Conservation (phyloP, 2,113 vertebrate genomes). For the Sinocyclocheilus rhinocerous region DNA sequence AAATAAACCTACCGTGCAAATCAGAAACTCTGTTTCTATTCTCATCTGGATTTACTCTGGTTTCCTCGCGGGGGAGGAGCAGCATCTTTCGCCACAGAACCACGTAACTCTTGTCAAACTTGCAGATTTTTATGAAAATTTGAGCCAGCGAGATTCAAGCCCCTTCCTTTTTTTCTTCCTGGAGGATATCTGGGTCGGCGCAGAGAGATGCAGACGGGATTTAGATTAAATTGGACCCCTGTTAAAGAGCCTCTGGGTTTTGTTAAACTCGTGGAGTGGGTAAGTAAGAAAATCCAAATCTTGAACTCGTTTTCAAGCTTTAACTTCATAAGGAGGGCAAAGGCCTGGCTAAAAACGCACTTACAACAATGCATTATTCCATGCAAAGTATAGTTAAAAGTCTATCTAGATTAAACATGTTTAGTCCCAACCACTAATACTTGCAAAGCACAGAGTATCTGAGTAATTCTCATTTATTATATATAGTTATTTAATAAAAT, state of each 20-base stretch:
- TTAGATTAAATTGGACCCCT: slow-evolving; percentile 78
- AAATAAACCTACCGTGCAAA: neutral
- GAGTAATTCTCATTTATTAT: too few relatives aligned
- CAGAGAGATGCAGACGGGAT: slow-evolving; percentile 75
- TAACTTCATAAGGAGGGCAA: neutral
- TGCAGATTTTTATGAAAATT: neutral
- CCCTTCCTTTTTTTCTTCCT: slow-evolving; percentile 33
- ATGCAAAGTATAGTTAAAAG: neutral
- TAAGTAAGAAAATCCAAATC: slow-evolving; percentile 72
- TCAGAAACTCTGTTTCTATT: neutral
- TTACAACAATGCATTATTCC: neutral
- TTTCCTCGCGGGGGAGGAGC: slow-evolving; percentile 42
- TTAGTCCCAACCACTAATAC: too few relatives aligned
- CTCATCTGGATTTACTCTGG: neutral
- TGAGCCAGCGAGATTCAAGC: neutral
- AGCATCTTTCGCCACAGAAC: slow-evolving; percentile 55
- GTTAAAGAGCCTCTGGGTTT: slow-evolving; percentile 90
- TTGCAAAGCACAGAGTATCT: too few relatives aligned
- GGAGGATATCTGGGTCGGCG: neutral
- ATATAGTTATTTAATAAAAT: too few relatives aligned
- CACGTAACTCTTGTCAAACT: slow-evolving; percentile 68
- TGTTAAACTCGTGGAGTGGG: slow-evolving; percentile 89
- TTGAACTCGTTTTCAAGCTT: neutral
- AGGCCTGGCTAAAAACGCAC: slow-evolving; percentile 21
- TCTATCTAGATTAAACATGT: too few relatives aligned